Conservation (phyloP, 1,140 invertebrate genomes). For the Drosophila tsacasi region DNA sequence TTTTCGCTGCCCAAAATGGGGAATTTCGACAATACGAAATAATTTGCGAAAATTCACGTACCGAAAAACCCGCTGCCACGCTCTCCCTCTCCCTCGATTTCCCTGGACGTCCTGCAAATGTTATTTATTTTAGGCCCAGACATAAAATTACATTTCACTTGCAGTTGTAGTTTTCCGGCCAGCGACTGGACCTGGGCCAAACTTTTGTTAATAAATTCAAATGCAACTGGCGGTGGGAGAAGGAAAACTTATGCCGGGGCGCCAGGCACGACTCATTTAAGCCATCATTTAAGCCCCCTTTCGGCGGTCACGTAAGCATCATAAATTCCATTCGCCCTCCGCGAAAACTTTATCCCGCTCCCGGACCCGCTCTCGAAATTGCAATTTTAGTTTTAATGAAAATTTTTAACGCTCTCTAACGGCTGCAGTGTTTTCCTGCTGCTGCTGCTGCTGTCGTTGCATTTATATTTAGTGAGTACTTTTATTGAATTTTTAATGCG, state of each 20-base stretch:
- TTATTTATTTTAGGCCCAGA: constrained; percentile 63
- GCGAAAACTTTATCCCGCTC: constrained; percentile 29
- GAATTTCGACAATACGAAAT: constrained; percentile 36
- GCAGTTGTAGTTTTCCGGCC: constrained; percentile 45
- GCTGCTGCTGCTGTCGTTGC: constrained; percentile 11
- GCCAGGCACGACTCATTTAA: constrained; percentile 70
- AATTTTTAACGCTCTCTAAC: constrained; percentile 51
- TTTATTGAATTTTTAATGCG: constrained; percentile 70
- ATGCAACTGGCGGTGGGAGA: constrained; percentile 48
- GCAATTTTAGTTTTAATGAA: constrained; percentile 75
- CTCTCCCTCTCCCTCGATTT: not conserved
- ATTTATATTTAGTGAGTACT: constrained; percentile 67
- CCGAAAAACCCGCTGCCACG: not conserved
- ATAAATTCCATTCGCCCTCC: constrained; percentile 49
- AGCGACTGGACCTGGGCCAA: constrained; percentile 54
- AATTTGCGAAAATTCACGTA: constrained; percentile 45
- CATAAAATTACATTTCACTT: constrained; percentile 64
- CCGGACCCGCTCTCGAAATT: constrained; percentile 33
- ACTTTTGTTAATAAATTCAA: constrained; percentile 75
- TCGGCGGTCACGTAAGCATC: constrained; percentile 65
- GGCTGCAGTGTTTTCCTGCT: constrained; percentile 8
- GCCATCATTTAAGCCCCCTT: constrained; percentile 66
- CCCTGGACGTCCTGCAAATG: constrained; percentile 14
- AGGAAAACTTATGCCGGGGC: constrained; percentile 34
- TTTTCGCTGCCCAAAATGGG: constrained; percentile 24